These are phyloP conservation scores for Ginglymostoma cirratum DNA, from an alignment of 2,113 vertebrate species.

Conservation along the genomic window DNA sequence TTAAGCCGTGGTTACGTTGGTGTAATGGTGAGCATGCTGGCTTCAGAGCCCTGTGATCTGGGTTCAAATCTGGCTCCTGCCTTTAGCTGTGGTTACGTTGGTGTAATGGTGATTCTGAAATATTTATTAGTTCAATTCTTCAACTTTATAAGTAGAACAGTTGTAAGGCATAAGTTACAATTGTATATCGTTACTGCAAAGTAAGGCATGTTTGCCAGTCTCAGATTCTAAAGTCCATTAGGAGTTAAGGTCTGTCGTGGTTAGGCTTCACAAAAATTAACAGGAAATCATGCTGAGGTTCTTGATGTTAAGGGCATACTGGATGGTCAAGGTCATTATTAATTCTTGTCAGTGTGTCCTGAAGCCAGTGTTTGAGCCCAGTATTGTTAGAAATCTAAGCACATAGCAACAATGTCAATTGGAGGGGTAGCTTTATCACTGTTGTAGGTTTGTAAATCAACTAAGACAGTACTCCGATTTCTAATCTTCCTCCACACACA, in stretches of 20 bases:
- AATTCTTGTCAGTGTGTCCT: background rate
- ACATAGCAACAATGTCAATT: background rate
- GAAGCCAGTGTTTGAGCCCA: background rate
- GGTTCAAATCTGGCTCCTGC: no score
- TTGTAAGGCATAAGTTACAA: background rate
- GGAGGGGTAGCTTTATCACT: background rate
- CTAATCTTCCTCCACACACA: background rate
- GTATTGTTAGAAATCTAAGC: background rate
- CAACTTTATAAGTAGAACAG: background rate
- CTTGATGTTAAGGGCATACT: background rate
- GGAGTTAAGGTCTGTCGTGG: background rate
- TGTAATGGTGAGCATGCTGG: no score
- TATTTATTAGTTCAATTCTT: background rate
- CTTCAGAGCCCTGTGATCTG: no score
- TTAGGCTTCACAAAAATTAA: background rate
- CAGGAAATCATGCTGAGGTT: background rate
- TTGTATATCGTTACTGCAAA: background rate
- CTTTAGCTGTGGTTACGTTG: no score
- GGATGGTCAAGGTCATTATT: background rate
- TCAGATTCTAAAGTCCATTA: background rate
- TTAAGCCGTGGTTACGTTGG: no score
- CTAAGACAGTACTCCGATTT: background rate
- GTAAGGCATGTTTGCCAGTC: background rate
- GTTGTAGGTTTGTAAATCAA: background rate
- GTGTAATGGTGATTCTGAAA: background rate